A percentile compares a stretch with the other conserved stretches of the same genome.
Conservation (phyloP, 2,113 vertebrate species). For the Bambusicola thoracicus region DNA sequence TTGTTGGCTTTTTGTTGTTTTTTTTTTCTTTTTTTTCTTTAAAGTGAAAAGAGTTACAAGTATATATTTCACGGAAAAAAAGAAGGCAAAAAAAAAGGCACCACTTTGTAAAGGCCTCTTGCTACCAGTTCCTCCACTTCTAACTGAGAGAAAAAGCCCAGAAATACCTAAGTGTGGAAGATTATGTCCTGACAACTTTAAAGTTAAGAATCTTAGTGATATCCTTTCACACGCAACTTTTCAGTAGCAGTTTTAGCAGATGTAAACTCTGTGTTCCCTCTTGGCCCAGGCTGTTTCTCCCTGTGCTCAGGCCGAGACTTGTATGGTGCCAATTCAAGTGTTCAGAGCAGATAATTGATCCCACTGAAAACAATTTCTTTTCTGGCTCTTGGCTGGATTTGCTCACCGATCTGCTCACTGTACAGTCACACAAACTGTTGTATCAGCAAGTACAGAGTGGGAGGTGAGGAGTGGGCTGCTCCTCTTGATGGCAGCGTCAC, state of each 20-base stretch:
- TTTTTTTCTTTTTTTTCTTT: too few relatives aligned
- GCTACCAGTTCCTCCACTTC: neutral
- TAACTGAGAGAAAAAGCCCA: neutral
- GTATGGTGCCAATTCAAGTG: neutral
- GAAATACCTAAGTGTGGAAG: neutral
- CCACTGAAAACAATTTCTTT: neutral
- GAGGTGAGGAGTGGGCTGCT: neutral
- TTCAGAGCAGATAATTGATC: conserved; percentile 9
- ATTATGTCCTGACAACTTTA: neutral
- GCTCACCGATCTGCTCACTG: neutral
- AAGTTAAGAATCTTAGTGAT: neutral
- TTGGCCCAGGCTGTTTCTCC: conserved; percentile 9
- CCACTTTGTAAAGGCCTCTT: neutral
- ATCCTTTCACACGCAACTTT: conserved; percentile 1
- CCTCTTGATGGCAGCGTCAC: neutral
- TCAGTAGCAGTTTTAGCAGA: neutral
- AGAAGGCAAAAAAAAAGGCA: neutral
- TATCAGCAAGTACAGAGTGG: neutral
- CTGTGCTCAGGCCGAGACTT: conserved; percentile 8
- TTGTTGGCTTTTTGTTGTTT: neutral
- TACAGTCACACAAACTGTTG: neutral
- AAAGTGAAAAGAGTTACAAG: neutral
- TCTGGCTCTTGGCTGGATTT: neutral
- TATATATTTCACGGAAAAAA: neutral
- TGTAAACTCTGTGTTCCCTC: neutral